Evolutionary conservation across 2,888 invertebrate genomes (phyloP).

Genomic region (Hemithea aestivaria): DNA sequence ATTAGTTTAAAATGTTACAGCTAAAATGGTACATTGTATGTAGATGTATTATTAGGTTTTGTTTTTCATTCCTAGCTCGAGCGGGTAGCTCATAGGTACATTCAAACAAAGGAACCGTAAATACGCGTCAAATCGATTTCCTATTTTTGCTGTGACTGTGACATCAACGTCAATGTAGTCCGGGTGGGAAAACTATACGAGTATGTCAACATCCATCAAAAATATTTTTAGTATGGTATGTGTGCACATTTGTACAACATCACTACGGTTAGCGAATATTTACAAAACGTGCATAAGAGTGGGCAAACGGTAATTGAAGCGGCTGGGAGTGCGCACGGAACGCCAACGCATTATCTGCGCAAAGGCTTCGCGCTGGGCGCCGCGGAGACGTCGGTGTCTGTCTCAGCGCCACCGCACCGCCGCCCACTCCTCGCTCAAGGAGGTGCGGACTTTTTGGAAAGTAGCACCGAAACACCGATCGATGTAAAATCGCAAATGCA

Average conservation of each 20-base stretch:
- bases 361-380: constrained; percentile 34
- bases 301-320: constrained; percentile 34
- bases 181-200: constrained; percentile 30
- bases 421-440: constrained; percentile 38
- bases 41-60: constrained; percentile 46
- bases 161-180: constrained; percentile 41
- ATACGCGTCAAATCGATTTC: constrained; percentile 63
- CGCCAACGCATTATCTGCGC: constrained; percentile 50
- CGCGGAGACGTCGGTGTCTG: neutral
- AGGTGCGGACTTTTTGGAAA: constrained; percentile 53
- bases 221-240: constrained; percentile 13
- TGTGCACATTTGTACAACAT: constrained; percentile 33
- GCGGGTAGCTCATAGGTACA: constrained; percentile 42
- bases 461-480: constrained; percentile 42
- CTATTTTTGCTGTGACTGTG: constrained; percentile 47
- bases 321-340: constrained; percentile 33
- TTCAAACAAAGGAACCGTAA: constrained; percentile 68
- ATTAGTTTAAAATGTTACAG: too few species aligned
- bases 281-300: constrained; percentile 46
- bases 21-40: constrained; percentile 11
- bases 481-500: constrained; percentile 53
- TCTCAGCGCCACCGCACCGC: constrained; percentile 3
- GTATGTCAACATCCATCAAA: too few species aligned
- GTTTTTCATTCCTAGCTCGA: constrained; percentile 51
- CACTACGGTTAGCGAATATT: constrained; percentile 48